These are phyloP conservation scores for Caenorhabditis angaria DNA, from an alignment of 2,888 invertebrate genomes.

Conservation along the genomic window DNA sequence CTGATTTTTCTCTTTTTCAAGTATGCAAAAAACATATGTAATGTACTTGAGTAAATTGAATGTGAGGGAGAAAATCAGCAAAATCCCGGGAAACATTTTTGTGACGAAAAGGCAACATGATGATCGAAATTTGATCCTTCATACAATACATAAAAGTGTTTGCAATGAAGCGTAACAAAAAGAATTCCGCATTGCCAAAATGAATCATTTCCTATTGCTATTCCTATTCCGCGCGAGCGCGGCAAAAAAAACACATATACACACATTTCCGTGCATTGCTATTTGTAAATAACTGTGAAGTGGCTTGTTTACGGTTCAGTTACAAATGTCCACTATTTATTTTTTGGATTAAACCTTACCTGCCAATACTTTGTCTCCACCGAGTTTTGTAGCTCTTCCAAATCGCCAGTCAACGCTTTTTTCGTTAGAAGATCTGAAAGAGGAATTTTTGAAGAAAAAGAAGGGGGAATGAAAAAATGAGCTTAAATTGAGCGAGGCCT, in stretches of 20 bases:
- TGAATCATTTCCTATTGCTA: neutral
- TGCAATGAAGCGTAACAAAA: no score
- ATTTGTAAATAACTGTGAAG: conserved; percentile 14
- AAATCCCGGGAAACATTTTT: no score
- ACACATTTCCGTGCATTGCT: conserved; percentile 16
- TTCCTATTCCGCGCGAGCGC: neutral
- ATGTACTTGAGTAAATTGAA: no score
- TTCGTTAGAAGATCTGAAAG: conserved; percentile 46
- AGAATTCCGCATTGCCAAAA: neutral
- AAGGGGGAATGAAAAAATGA: no score
- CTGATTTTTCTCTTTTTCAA: no score
- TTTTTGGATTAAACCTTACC: conserved; percentile 49
- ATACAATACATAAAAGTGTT: no score
- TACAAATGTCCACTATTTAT: conserved; percentile 39
- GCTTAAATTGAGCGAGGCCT: no score
- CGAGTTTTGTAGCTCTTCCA: conserved; percentile 50
- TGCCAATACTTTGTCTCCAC: conserved; percentile 55
- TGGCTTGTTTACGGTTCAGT: conserved; percentile 16
- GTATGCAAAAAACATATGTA: no score
- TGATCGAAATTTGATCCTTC: no score
- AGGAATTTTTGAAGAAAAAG: no score
- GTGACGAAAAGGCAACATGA: no score
- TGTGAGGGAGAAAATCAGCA: no score
- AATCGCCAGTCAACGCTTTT: conserved; percentile 56
- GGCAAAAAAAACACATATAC: neutral